Conservation (phyloP, 53 echinoderm and acorn worm species). For the Henricia sp. region DNA sequence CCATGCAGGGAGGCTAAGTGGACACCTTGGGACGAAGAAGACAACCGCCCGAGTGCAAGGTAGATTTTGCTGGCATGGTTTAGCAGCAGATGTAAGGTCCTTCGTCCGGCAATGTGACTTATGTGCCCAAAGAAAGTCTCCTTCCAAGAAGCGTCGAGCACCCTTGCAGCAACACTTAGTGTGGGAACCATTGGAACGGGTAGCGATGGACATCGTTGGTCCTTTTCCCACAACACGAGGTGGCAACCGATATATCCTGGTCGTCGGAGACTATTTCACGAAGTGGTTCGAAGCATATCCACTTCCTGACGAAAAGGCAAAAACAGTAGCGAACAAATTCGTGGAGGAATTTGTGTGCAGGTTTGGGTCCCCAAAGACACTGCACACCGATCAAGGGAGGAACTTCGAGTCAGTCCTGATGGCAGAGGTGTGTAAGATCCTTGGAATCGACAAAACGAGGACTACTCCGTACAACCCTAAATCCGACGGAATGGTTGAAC, state of each 20-base stretch:
- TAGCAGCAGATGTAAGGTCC: constrained; percentile 19
- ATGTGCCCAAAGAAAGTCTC: constrained; percentile 32
- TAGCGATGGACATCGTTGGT: constrained; percentile 61
- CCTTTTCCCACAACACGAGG: constrained; percentile 21
- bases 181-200: constrained; percentile 39
- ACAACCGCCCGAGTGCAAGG: constrained; percentile 10
- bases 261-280: constrained; percentile 52
- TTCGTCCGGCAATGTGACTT: constrained; percentile 31
- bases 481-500: constrained; percentile 55
- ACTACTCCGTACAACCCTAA: constrained; percentile 67
- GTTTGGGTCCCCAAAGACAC: constrained; percentile 27
- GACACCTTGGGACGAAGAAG: constrained; percentile 44
- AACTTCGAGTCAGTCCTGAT: constrained; percentile 48
- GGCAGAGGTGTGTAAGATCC: constrained; percentile 39
- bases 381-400: constrained; percentile 60
- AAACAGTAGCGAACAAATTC: constrained; percentile 32
- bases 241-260: constrained; percentile 54
- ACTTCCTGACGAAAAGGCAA: constrained; percentile 45
- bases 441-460: constrained; percentile 58
- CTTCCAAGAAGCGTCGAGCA: constrained; percentile 13
- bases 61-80: constrained; percentile 56
- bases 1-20: constrained; percentile 11
- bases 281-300: constrained; percentile 62
- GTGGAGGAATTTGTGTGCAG: constrained; percentile 42
- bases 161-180: constrained; percentile 22